Evolutionary conservation across 2,888 invertebrate genomes (phyloP), one percentile per base, ranked within the genome.

Genomic region (Pammene aurita): DNA sequence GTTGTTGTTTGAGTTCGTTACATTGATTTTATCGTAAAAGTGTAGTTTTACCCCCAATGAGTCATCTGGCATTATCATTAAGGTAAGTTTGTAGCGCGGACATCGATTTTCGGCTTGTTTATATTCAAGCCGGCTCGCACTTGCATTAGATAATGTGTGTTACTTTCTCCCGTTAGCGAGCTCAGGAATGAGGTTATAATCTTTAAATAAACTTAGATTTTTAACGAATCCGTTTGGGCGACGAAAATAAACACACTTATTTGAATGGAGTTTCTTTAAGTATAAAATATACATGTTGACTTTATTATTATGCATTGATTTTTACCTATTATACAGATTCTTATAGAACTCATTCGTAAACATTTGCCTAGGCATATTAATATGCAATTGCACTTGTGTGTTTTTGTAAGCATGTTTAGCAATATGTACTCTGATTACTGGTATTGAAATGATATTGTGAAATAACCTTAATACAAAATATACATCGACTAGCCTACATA

Each of bases 141-240:
- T 50, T 50, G 69, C 50, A 54, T 60, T 56, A 46, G 44, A 72
- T 67, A 55, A 63, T 56, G 50, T 60, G 50, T 60, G 81, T 81
- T 84, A 88, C 88, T 88, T 89, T 89, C 87, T 80, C 87, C 84
- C 78, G 76, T 78, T 71, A 75, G 75, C 77, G 78, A 80, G 78
- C 80, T 78, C 77, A 80, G 79, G 81, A 90, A 90, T 88, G 89
- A 84, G 90, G 88, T 82, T 82, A 80, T 84, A 80, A 77, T 85
- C 83, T 88, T 84, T 84, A 88, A 86, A 88, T 87, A 88, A 86
- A 82, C 86, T 75, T 75, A 71, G 80, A 80, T 87, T 87, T 88
- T 88, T 85, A 52, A 82, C 77, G 78, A 82, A 78, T 72, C 71
- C 72, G 79, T 80, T 81, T 82, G 78, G 79, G 79, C 77, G 72